phyloP scores from a whole-genome alignment of 1,140 invertebrate species.

The Drosophila rhopaloa region DNA sequence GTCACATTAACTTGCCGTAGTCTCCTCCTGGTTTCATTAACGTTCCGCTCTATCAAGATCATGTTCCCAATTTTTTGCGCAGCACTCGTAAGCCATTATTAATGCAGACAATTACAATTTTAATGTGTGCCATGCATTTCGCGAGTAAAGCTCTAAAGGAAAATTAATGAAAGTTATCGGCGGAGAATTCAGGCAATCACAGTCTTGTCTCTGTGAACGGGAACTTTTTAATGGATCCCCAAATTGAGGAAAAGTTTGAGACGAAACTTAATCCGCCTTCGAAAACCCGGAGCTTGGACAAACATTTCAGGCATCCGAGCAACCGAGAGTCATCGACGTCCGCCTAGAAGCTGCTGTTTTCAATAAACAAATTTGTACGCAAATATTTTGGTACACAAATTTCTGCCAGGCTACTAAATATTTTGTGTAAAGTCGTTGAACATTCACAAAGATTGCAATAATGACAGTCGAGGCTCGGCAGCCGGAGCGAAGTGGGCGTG shows the following conservation, averaged over 20 bases:
- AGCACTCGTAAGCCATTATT: constrained; percentile 44
- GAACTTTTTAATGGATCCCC: constrained; percentile 54
- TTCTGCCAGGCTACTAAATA: constrained; percentile 58
- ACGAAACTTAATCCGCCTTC: constrained; percentile 33
- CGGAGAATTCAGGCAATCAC: constrained; percentile 28
- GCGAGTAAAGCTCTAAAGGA: constrained; percentile 1
- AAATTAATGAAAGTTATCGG: constrained; percentile 54
- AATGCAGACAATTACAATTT: constrained; percentile 52
- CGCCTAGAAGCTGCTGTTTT: constrained; percentile 36
- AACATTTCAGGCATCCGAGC: constrained; percentile 30
- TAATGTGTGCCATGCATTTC: constrained; percentile 33
- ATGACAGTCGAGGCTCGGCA: constrained; percentile 48
- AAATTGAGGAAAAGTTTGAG: constrained; percentile 38
- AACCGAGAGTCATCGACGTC: constrained; percentile 23
- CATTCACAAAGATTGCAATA: constrained; percentile 75
- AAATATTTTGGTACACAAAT: constrained; percentile 66
- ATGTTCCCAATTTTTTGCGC: constrained; percentile 27
- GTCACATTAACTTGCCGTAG: constrained; percentile 24
- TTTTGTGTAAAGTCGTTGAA: constrained; percentile 58
- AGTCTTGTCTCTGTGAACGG: constrained; percentile 20
- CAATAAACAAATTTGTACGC: constrained; percentile 63
- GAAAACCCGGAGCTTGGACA: constrained; percentile 18
- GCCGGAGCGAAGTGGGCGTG: constrained; percentile 1
- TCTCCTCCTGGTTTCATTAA: constrained; percentile 34
- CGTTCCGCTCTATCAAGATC: constrained; percentile 43